These are phyloP conservation scores for Cliona cf. orientalis DNA, from an alignment of 37 sponge, comb jelly and placozoan species.

Conservation along the genomic window DNA sequence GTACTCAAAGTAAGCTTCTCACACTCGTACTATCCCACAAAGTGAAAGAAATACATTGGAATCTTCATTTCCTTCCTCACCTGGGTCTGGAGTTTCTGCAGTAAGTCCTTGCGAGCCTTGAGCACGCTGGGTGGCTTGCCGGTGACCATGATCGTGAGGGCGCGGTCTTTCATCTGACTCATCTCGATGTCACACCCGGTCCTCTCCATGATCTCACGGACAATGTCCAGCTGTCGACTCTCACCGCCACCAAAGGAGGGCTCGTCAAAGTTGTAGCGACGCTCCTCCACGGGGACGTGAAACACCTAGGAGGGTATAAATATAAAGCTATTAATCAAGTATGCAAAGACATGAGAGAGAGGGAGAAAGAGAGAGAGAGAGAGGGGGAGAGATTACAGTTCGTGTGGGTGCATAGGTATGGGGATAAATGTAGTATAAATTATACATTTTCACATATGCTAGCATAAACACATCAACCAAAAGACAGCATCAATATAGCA, in stretches of 20 bases:
- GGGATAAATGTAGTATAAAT: too few relatives aligned
- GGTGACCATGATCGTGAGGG: constrained; percentile 88
- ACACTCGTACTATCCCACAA: too few relatives aligned
- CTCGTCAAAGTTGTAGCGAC: constrained; percentile 53
- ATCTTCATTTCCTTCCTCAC: constrained; percentile 7
- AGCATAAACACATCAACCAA: too few relatives aligned
- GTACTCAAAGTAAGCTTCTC: too few relatives aligned
- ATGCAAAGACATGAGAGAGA: background rate
- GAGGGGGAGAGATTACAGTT: background rate
- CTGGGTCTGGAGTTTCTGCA: constrained; percentile 81
- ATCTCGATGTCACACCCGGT: constrained; percentile 84
- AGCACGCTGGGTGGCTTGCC: constrained; percentile 72
- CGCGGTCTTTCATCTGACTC: constrained; percentile 80
- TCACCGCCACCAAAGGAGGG: constrained; percentile 48
- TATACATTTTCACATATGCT: too few relatives aligned
- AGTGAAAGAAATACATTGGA: background rate
- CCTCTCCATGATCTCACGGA: constrained; percentile 69
- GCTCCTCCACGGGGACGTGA: constrained; percentile 81
- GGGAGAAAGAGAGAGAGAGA: too few relatives aligned
- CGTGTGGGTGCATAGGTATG: too few relatives aligned
- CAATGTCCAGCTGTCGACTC: constrained; percentile 73
- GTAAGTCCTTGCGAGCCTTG: constrained; percentile 66
- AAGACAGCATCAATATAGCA: too few relatives aligned
- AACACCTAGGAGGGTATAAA: constrained; percentile 66
- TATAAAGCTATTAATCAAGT: background rate